Conservation (phyloP, 92 coral and sea anemone genomes). For the Palythoa heliodiscus region DNA sequence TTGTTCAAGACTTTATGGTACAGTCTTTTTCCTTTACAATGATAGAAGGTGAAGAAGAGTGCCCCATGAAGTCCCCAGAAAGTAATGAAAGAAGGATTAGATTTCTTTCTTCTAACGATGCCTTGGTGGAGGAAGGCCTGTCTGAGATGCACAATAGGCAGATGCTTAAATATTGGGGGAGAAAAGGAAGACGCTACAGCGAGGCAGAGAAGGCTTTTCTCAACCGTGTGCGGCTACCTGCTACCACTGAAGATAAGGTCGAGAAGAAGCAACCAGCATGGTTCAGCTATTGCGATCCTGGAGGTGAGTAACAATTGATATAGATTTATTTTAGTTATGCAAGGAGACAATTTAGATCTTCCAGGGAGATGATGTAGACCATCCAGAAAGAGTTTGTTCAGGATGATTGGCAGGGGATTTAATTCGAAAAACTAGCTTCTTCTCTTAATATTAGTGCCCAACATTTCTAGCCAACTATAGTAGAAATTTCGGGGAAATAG, state of each 20-base stretch:
- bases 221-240: slow-evolving; percentile 81
- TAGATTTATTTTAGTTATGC: not conserved
- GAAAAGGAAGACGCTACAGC: slow-evolving; percentile 82
- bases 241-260: slow-evolving; percentile 62
- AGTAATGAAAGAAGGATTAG: slow-evolving; percentile 50
- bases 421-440: too few relatives aligned
- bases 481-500: too few relatives aligned
- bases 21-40: not conserved
- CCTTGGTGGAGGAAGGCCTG: slow-evolving; percentile 73
- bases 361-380: too few relatives aligned
- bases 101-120: slow-evolving; percentile 67
- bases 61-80: not conserved
- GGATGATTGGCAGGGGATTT: too few relatives aligned
- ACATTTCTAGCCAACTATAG: too few relatives aligned
- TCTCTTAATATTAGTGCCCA: too few relatives aligned
- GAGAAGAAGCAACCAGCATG: slow-evolving; percentile 67
- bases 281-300: slow-evolving; percentile 84
- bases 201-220: slow-evolving; percentile 97
- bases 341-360: too few relatives aligned
- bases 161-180: slow-evolving; percentile 73
- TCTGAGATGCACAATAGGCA: slow-evolving; percentile 69
- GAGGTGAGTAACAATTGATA: slow-evolving; percentile 58
- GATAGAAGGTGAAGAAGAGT: not conserved
- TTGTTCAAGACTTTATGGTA: not conserved
- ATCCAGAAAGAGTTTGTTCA: too few relatives aligned